Evolutionary conservation across 2,888 invertebrate genomes (phyloP), one percentile per base, ranked within the genome.

Genomic region (Lysandra bellargus): DNA sequence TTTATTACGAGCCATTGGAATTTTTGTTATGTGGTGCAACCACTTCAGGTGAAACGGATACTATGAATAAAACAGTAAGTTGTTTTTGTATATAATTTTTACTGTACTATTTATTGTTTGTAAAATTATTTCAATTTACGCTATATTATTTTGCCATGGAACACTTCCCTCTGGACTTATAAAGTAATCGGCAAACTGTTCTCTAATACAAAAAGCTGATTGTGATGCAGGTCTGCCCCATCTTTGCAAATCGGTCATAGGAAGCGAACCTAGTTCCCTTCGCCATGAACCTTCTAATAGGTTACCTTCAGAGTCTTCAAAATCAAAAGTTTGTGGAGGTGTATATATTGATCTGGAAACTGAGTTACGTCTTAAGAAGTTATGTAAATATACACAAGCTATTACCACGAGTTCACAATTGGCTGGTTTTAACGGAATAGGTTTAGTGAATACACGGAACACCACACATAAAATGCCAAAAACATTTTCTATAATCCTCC

Each of bases 391-490:
- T n/a, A n/a, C n/a, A n/a, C n/a, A n/a, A n/a, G n/a, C n/a, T n/a
- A n/a, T n/a, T n/a, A n/a, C n/a, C n/a, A n/a, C n/a, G n/a, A n/a
- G n/a, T n/a, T n/a, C n/a, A n/a, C n/a, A n/a, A n/a, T n/a, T n/a
- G n/a, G n/a, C n/a, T n/a, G n/a, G n/a, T n/a, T n/a, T n/a, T 80
- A 81, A 80, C 23, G 83, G 79, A 79, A 85, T 85, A 57, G 84
- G 81, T 80, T 82, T 83, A 57, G 79, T 78, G 78, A 85, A 82
- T 81, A 85, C 80, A 79, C 85, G 84, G 79, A 86, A 86, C 37
- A 85, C 84, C 49, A 82, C 82, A 82, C 83, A 80, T 81, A 82
- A 78, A 61, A 80, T 78, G 53, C 82, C 83, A 81, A 84, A 83
- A 78, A 82, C 83, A 83, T 83, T 83, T 83, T 83, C 82, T 79